phyloP scores from a whole-genome alignment of 1,140 invertebrate species.

The Monomorium pharaonis region DNA sequence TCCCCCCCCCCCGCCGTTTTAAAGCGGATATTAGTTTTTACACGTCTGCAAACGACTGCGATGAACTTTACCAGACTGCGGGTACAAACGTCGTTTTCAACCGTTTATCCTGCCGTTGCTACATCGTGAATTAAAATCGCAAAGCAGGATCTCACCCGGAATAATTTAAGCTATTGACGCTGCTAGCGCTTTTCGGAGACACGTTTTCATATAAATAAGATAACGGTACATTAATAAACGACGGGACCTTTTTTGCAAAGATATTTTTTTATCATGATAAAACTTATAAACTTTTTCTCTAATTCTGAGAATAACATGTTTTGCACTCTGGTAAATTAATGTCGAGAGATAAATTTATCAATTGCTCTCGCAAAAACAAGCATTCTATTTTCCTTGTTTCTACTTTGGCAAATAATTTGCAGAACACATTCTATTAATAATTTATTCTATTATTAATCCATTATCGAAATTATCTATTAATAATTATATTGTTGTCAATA shows the following conservation, averaged over 20 bases:
- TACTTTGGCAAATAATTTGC: not conserved
- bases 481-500: not conserved
- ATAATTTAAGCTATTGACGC: conserved; percentile 11
- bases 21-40: conserved; percentile 59
- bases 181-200: not conserved
- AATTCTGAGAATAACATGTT: not conserved
- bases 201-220: not conserved
- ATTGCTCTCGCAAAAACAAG: not conserved
- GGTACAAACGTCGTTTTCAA: not conserved
- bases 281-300: too few relatives aligned
- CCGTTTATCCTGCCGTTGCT: not conserved
- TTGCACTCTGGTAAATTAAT: conserved; percentile 14
- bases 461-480: not conserved
- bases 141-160: conserved; percentile 5
- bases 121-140: conserved; percentile 16
- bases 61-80: conserved; percentile 27
- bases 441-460: not conserved
- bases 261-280: not conserved
- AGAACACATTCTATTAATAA: not conserved
- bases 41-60: not conserved
- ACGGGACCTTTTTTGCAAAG: not conserved
- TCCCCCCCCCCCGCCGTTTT: conserved; percentile 25
- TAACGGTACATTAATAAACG: not conserved
- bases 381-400: not conserved
- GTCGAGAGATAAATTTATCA: not conserved